Conservation (phyloP, 2,888 invertebrate genomes). For the Thecophora atra region DNA sequence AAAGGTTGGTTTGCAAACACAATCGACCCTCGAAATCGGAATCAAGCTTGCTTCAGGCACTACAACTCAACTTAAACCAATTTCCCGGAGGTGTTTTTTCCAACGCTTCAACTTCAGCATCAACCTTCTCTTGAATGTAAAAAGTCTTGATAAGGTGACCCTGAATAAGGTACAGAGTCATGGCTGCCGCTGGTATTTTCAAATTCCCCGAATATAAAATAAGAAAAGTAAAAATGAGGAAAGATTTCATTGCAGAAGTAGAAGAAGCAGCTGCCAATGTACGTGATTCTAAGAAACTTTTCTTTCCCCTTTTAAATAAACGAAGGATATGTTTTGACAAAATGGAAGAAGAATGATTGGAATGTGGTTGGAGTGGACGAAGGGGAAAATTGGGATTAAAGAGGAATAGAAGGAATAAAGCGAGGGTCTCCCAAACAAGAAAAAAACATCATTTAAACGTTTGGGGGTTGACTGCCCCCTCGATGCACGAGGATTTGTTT, state of each 20-base stretch:
- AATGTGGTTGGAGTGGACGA: too few relatives aligned
- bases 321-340: not conserved
- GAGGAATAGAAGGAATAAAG: not conserved
- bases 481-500: not conserved
- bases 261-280: not conserved
- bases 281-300: not conserved
- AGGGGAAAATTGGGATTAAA: not conserved
- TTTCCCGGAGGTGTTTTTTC: slow-evolving; percentile 33
- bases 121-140: not conserved
- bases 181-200: not conserved
- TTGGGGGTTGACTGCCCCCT: not conserved
- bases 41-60: not conserved
- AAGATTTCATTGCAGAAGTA: not conserved
- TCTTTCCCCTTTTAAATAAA: too few relatives aligned
- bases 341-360: not conserved
- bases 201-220: not conserved
- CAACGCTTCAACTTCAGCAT: not conserved
- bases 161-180: not conserved
- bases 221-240: not conserved
- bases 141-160: not conserved
- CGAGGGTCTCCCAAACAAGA: not conserved
- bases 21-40: not conserved
- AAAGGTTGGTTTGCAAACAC: not conserved
- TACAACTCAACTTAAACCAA: slow-evolving; percentile 16
- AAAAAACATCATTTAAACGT: not conserved